Base-by-base conservation (phyloP, 1,140 invertebrate species). In the Anagrus nilaparvatae region DNA sequence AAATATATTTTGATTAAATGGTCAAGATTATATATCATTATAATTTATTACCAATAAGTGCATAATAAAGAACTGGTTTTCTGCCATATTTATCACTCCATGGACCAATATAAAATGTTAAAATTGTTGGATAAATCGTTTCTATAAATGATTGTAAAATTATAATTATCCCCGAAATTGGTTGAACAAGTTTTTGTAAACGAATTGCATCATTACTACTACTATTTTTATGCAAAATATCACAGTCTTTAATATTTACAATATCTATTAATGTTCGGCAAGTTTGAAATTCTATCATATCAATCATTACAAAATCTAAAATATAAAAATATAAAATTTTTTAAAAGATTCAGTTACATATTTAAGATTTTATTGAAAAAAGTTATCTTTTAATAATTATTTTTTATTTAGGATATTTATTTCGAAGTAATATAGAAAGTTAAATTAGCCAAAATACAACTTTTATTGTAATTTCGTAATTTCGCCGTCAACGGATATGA, bases 1-100 rank as follows among this genome's bases (percentile, higher is more conserved):
- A 42, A 29, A n/a, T n/a, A n/a, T n/a, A n/a, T n/a, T n/a, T n/a
- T n/a, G n/a, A n/a, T n/a, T n/a, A n/a, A n/a, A n/a, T n/a, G n/a
- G 20, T 10, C 14, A 41, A 28, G 28, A 21, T 30, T 13, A 20
- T 24, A 19, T 25, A 34, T 20, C n/a, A 8, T 28, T 43, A 16
- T 29, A n/a, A n/a, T n/a, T n/a, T n/a, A n/a, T 50, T 60, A 77
- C 76, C 75, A 43, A 67, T 56, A 52, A 73, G 63, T 20, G 71
- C 61, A 7, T 65, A 49, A 10, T 81, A 53, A 14, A 84, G 53
- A 35, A 83, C 53, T 6, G 79, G 78, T 54, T 80, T 82, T n/a
- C 81, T 71, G 34, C 81, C 81, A 61, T 81, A 72, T 32, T 65
- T 72, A 55, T 84, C 81, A 44, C 79, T 83, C 81, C 81, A 84